Conservation (phyloP, 2,888 invertebrate species). For the Electrophaes corylata region DNA sequence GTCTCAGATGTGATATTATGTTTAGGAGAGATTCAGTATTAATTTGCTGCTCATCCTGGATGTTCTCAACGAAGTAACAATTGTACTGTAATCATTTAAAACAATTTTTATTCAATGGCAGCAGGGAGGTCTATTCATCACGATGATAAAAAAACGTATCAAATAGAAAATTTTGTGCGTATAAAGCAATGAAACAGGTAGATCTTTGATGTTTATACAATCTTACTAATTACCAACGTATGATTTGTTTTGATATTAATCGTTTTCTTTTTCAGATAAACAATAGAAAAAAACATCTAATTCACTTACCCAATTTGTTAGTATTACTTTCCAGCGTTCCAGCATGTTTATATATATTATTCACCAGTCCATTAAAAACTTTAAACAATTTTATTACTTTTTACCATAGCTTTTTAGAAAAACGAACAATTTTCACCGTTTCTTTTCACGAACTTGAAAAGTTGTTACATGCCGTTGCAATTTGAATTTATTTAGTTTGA, state of each 20-base stretch:
- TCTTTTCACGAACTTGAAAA: constrained; percentile 43
- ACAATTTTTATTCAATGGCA: background rate
- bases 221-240: too few species aligned
- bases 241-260: background rate
- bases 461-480: constrained; percentile 67
- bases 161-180: too few species aligned
- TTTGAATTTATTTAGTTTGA: constrained; percentile 55
- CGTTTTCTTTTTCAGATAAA: too few species aligned
- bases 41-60: constrained; percentile 51
- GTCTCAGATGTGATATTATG: constrained; percentile 69
- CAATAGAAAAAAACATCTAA: background rate
- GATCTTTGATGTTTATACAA: too few species aligned
- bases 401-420: constrained; percentile 29
- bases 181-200: too few species aligned
- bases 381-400: constrained; percentile 27
- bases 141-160: too few species aligned
- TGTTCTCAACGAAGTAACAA: constrained; percentile 68
- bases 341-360: constrained; percentile 57
- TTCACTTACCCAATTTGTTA: constrained; percentile 65
- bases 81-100: constrained; percentile 65
- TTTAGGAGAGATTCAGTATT: constrained; percentile 60
- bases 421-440: constrained; percentile 57
- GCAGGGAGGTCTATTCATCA: too few species aligned
- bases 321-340: constrained; percentile 73
- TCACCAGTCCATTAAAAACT: constrained; percentile 32